These are phyloP conservation scores for Sweltsa coloradensis DNA, from an alignment of 1,140 invertebrate species.

Conservation along the genomic window DNA sequence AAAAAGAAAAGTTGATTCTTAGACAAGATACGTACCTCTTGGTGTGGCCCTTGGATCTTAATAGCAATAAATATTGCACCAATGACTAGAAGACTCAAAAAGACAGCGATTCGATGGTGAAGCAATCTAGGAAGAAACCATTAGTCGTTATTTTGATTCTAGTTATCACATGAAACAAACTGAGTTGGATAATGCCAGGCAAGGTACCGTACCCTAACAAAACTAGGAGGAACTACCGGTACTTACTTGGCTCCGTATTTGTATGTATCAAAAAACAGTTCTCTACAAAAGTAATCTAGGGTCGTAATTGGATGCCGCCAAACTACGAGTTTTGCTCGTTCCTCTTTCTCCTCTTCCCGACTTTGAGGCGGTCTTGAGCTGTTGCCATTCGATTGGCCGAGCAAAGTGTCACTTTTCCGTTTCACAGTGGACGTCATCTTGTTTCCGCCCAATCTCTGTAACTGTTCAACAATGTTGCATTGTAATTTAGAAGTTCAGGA, in stretches of 20 bases:
- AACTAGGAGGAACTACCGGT: no score
- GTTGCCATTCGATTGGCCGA: constrained; percentile 1
- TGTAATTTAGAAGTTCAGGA: neutral
- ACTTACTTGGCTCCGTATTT: constrained; percentile 12
- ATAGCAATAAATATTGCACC: constrained; percentile 31
- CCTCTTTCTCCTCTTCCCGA: constrained; percentile 29
- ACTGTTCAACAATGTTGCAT: neutral
- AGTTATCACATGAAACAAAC: constrained; percentile 28
- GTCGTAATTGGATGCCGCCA: constrained; percentile 79
- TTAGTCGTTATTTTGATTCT: no score
- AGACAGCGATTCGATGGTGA: constrained; percentile 25
- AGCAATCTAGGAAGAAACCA: constrained; percentile 28
- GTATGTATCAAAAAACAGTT: constrained; percentile 11
- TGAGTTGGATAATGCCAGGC: no score
- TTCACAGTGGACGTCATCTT: neutral
- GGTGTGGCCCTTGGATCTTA: constrained; percentile 42
- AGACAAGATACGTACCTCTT: constrained; percentile 35
- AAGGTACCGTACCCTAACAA: no score
- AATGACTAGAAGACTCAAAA: constrained; percentile 27
- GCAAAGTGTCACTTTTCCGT: neutral
- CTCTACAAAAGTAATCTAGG: constrained; percentile 27
- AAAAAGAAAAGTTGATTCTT: no score
- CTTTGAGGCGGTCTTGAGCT: neutral
- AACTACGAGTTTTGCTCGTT: constrained; percentile 58
- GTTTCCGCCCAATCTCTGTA: neutral